These are phyloP conservation scores for Melipona bicolor DNA, from an alignment of 2,888 invertebrate genomes.

Conservation along the genomic window DNA sequence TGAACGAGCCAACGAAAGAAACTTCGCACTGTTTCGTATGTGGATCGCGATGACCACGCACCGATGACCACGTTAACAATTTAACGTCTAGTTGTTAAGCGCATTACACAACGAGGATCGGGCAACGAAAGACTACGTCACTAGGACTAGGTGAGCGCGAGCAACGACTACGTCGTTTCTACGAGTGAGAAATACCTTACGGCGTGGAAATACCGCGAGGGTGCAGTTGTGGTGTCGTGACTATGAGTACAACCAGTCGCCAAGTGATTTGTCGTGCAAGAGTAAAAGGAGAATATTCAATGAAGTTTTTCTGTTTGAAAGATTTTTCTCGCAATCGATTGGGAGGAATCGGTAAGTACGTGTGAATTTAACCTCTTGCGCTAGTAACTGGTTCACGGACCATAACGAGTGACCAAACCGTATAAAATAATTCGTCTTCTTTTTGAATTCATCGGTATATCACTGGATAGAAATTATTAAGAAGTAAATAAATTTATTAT, in stretches of 20 bases:
- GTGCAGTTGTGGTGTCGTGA: neutral
- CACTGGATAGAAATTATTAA: too few species aligned
- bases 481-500: too few species aligned
- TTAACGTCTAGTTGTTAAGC: slow-evolving; percentile 71
- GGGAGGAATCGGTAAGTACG: neutral
- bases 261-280: neutral
- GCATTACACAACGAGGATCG: slow-evolving; percentile 66
- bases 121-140: neutral
- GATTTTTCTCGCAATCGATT: neutral
- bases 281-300: neutral
- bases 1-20: slow-evolving; percentile 54
- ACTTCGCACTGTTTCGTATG: slow-evolving; percentile 84
- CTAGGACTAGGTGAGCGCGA: neutral
- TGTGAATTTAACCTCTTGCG: neutral
- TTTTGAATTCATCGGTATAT: too few species aligned
- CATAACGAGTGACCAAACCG: too few species aligned
- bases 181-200: neutral
- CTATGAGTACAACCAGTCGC: neutral
- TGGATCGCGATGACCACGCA: slow-evolving; percentile 82
- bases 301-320: neutral
- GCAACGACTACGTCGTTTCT: neutral
- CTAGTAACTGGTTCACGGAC: too few species aligned
- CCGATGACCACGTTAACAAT: slow-evolving; percentile 80
- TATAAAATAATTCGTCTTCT: too few species aligned
- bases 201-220: neutral